Evolutionary conservation across 2,888 invertebrate species (phyloP).

Genomic region (Rhagonycha fulva): DNA sequence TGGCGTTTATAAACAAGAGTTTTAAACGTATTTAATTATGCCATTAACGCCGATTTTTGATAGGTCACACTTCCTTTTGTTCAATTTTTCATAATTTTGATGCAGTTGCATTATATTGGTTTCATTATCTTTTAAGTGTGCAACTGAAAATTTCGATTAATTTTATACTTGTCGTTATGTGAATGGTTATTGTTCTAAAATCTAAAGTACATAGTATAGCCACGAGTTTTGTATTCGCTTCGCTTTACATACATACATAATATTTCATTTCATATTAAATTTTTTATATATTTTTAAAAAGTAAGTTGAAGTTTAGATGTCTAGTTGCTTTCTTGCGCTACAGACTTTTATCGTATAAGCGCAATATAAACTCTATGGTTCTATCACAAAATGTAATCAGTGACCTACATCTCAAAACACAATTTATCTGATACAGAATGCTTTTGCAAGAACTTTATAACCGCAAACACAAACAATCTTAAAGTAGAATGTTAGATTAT

Average conservation of each 20-base stretch:
- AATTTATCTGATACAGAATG: conserved; percentile 39
- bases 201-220: not conserved
- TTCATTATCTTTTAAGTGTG: conserved; percentile 3
- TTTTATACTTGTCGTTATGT: conserved; percentile 23
- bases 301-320: not conserved
- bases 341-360: conserved; percentile 23
- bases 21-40: conserved; percentile 34
- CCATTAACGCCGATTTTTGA: conserved; percentile 35
- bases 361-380: conserved; percentile 21
- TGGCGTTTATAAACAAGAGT: not conserved
- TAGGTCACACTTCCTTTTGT: conserved; percentile 34
- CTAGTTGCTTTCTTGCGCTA: conserved; percentile 1
- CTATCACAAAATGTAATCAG: conserved; percentile 31
- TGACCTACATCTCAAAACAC: conserved; percentile 40
- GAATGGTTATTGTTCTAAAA: conserved; percentile 12
- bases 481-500: conserved; percentile 27
- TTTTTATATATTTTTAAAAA: conserved; percentile 3
- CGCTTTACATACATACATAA: conserved; percentile 1
- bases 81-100: conserved; percentile 15
- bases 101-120: conserved; percentile 34
- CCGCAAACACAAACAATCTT: conserved; percentile 25
- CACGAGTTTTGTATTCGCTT: conserved; percentile 15
- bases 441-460: conserved; percentile 33
- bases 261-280: not conserved
- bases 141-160: conserved; percentile 26